phyloP scores from a whole-genome alignment of 2,797 vertebrate species.

The Xerus rutilus region DNA sequence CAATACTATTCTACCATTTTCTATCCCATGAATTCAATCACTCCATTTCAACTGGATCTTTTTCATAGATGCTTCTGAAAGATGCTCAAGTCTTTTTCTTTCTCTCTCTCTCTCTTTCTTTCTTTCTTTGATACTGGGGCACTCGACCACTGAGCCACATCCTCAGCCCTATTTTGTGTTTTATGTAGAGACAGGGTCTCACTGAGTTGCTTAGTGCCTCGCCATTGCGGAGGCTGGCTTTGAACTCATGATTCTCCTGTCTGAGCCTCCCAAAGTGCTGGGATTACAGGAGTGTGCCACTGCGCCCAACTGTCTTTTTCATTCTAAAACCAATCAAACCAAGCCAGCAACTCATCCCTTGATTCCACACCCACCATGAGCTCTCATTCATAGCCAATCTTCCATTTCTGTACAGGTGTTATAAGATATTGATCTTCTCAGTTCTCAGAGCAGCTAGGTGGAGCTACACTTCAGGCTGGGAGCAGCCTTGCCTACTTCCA shows the following conservation, averaged over 20 bases:
- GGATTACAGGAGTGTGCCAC: too few species aligned
- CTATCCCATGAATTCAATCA: not conserved
- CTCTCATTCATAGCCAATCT: not conserved
- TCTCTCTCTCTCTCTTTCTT: too few species aligned
- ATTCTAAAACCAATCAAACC: not conserved
- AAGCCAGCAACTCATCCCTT: not conserved
- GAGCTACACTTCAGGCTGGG: not conserved
- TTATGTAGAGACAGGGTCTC: too few species aligned
- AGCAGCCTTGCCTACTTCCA: not conserved
- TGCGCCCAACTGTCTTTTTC: not conserved
- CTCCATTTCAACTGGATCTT: not conserved
- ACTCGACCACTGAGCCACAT: too few species aligned
- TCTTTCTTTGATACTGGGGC: too few species aligned
- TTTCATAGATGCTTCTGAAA: not conserved
- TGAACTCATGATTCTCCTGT: too few species aligned
- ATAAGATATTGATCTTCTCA: not conserved
- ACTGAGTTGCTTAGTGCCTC: too few species aligned
- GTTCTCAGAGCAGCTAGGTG: not conserved
- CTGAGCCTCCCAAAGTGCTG: too few species aligned
- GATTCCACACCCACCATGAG: not conserved
- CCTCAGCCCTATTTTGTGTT: too few species aligned
- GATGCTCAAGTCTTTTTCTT: not conserved
- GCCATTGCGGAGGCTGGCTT: too few species aligned
- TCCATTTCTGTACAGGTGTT: not conserved
- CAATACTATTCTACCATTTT: not conserved